Conservation (phyloP, 2,113 vertebrate genomes). For the Brachyhypopomus occidentalis region DNA sequence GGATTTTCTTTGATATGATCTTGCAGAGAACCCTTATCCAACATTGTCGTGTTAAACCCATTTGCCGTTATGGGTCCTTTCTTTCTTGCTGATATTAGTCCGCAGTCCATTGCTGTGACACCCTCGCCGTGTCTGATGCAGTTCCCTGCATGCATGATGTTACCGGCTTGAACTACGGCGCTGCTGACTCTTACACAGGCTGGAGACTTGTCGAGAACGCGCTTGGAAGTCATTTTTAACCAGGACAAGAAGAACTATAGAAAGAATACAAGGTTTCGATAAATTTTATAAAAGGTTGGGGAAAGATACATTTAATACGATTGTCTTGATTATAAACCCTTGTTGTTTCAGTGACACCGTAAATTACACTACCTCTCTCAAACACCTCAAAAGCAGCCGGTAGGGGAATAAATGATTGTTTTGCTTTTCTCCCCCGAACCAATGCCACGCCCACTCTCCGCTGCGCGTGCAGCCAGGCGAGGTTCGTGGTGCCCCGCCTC, state of each 20-base stretch:
- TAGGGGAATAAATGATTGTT: slow-evolving; percentile 75
- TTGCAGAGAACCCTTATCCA: slow-evolving; percentile 61
- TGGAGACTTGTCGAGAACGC: slow-evolving; percentile 68
- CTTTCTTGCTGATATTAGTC: slow-evolving; percentile 58
- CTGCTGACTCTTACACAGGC: slow-evolving; percentile 61
- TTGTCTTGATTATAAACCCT: slow-evolving; percentile 59
- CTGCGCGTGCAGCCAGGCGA: slow-evolving; percentile 59
- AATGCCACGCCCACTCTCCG: slow-evolving; percentile 70
- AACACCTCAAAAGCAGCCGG: slow-evolving; percentile 69
- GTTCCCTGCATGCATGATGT: slow-evolving; percentile 59
- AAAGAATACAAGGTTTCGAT: slow-evolving; percentile 68
- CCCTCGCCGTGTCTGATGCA: slow-evolving; percentile 59
- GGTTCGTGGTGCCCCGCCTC: slow-evolving; percentile 53
- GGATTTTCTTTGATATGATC: slow-evolving; percentile 58
- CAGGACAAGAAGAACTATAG: slow-evolving; percentile 66
- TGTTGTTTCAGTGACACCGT: slow-evolving; percentile 58
- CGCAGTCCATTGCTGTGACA: slow-evolving; percentile 54
- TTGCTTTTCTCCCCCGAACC: slow-evolving; percentile 73
- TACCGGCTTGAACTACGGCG: slow-evolving; percentile 46
- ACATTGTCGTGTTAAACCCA: slow-evolving; percentile 58
- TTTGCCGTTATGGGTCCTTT: slow-evolving; percentile 52
- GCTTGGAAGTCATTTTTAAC: slow-evolving; percentile 77
- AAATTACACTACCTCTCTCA: slow-evolving; percentile 59
- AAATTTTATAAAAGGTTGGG: slow-evolving; percentile 65
- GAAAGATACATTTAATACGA: slow-evolving; percentile 75